Evolutionary conservation across 1,140 invertebrate genomes (phyloP).

Genomic region (Drosophila trapezifrons): DNA sequence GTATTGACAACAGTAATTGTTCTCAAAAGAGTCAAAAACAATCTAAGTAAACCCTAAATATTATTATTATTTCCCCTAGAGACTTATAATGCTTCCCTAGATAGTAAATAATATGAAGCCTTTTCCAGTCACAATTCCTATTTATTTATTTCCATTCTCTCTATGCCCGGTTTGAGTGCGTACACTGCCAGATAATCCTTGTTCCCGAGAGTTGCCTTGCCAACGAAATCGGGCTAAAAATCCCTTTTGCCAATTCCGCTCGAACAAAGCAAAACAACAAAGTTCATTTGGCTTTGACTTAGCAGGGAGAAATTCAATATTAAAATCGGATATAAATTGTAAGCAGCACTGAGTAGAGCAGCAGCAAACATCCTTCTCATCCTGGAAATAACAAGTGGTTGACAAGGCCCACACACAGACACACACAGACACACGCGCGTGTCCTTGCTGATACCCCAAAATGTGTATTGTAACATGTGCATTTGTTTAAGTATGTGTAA

Average conservation of each 20-base stretch:
- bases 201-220: constrained; percentile 25
- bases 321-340: constrained; percentile 82
- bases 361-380: constrained; percentile 43
- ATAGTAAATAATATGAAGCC: too few species aligned
- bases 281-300: constrained; percentile 66
- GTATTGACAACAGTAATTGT: too few species aligned
- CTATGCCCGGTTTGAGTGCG: background rate
- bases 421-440: background rate
- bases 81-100: too few species aligned
- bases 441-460: constrained; percentile 2
- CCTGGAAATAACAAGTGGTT: constrained; percentile 73
- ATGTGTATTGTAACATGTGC: constrained; percentile 44
- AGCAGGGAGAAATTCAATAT: constrained; percentile 74
- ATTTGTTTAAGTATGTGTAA: constrained; percentile 75
- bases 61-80: too few species aligned
- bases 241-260: constrained; percentile 36
- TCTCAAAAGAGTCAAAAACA: too few species aligned
- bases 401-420: constrained; percentile 48
- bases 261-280: constrained; percentile 37
- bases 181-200: constrained; percentile 34
- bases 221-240: constrained; percentile 30
- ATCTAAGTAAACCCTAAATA: too few species aligned
- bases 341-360: constrained; percentile 31
- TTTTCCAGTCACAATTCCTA: too few species aligned
- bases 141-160: background rate